Conservation (phyloP, 2,888 invertebrate genomes). For the Agrilus mali region DNA sequence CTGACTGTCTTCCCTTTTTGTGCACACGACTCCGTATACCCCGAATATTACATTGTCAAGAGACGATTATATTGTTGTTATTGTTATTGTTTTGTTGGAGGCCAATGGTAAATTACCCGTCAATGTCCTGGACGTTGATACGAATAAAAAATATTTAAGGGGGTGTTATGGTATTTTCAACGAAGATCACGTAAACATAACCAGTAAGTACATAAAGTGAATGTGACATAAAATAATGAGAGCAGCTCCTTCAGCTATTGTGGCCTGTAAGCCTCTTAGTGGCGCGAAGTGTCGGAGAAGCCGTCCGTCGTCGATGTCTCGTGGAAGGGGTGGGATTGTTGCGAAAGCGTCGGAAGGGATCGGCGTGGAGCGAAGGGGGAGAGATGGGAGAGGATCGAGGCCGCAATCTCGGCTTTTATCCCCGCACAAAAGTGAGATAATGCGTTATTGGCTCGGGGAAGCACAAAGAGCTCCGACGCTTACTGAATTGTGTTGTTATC, state of each 20-base stretch:
- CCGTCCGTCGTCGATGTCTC: slow-evolving; percentile 1
- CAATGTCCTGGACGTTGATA: too few species aligned
- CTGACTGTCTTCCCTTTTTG: too few species aligned
- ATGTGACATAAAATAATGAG: too few species aligned
- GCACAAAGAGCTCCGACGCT: slow-evolving; percentile 17
- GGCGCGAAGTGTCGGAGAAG: slow-evolving; percentile 8
- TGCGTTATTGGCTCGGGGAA: slow-evolving; percentile 25
- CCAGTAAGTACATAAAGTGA: too few species aligned
- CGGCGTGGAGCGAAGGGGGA: background rate
- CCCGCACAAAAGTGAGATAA: slow-evolving; percentile 29
- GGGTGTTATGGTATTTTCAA: too few species aligned
- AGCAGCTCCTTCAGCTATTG: slow-evolving; percentile 6
- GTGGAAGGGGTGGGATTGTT: background rate
- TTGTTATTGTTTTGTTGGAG: too few species aligned
- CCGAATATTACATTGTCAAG: too few species aligned
- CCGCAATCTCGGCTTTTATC: slow-evolving; percentile 23
- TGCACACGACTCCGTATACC: too few species aligned
- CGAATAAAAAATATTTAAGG: too few species aligned
- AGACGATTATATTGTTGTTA: too few species aligned
- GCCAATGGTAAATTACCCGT: too few species aligned
- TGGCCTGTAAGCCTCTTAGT: slow-evolving; percentile 12
- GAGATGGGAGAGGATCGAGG: background rate
- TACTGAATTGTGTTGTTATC: slow-evolving; percentile 20
- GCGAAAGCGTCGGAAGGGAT: background rate
- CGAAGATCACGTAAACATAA: too few species aligned